Conservation (phyloP, 2,113 vertebrate genomes). For the Hucho hucho region DNA sequence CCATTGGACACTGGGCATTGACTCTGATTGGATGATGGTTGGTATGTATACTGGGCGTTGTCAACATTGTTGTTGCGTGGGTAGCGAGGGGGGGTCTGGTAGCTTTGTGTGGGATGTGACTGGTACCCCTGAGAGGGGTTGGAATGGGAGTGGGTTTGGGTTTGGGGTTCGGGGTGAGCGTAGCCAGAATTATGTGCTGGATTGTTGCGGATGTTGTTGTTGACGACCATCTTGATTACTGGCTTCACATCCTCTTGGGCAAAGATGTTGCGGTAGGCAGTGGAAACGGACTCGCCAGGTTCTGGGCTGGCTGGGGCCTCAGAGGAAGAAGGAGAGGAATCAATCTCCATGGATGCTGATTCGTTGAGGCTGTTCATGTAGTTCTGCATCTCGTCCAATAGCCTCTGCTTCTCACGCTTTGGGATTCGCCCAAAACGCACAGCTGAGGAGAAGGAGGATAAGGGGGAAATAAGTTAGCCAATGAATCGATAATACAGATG, state of each 20-base stretch:
- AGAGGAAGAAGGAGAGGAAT: slow-evolving; percentile 43
- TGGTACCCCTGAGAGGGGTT: slow-evolving; percentile 44
- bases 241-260: slow-evolving; percentile 49
- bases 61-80: slow-evolving; percentile 65
- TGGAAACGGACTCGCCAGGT: slow-evolving; percentile 70
- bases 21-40: slow-evolving; percentile 60
- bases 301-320: slow-evolving; percentile 53
- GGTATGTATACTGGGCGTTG: slow-evolving; percentile 56
- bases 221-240: slow-evolving; percentile 48
- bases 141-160: slow-evolving; percentile 56
- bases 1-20: slow-evolving; percentile 40
- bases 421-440: slow-evolving; percentile 81
- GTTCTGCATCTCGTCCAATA: slow-evolving; percentile 80
- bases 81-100: slow-evolving; percentile 34
- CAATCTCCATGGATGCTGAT: slow-evolving; percentile 65
- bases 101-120: slow-evolving; percentile 31
- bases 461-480: slow-evolving; percentile 29
- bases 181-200: slow-evolving; percentile 49
- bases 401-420: slow-evolving; percentile 79
- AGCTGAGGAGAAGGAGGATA: slow-evolving; percentile 56
- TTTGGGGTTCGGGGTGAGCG: slow-evolving; percentile 44
- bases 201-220: slow-evolving; percentile 48
- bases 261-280: slow-evolving; percentile 74
- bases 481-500: not conserved
- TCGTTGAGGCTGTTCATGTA: slow-evolving; percentile 81